These are phyloP conservation scores for Scyliorhinus canicula DNA, from an alignment of 2,797 vertebrate species.

Conservation along the genomic window DNA sequence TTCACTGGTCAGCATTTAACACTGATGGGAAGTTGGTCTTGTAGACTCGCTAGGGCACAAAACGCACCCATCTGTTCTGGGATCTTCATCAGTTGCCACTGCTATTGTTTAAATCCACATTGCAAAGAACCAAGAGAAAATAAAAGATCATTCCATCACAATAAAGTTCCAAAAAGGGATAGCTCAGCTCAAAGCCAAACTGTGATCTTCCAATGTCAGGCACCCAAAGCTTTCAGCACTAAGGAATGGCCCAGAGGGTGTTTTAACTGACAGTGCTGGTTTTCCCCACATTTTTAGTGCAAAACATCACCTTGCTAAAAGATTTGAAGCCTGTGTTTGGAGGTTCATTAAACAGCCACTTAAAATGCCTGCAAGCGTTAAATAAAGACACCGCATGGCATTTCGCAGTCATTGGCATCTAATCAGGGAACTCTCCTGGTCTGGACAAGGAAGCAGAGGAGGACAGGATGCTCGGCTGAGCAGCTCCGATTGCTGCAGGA, in stretches of 20 bases:
- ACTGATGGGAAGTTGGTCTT: not conserved
- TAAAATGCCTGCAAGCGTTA: not conserved
- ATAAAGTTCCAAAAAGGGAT: not conserved
- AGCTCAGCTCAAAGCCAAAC: not conserved
- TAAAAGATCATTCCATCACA: not conserved
- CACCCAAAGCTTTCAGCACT: not conserved
- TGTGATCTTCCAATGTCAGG: not conserved
- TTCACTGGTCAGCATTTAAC: not conserved
- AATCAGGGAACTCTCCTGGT: too few species aligned
- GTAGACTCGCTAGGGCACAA: not conserved
- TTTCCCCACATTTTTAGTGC: not conserved
- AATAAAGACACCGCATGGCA: not conserved
- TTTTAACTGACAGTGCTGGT: not conserved
- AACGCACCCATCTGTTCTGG: not conserved
- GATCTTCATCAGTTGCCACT: constrained; percentile 1
- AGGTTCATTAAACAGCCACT: not conserved
- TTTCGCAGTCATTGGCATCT: not conserved
- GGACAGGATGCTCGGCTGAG: too few species aligned
- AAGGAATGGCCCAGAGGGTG: not conserved
- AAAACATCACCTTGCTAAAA: not conserved
- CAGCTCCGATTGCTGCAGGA: too few species aligned
- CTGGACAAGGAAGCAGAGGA: not conserved
- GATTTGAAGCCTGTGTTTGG: not conserved
- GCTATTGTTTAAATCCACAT: not conserved
- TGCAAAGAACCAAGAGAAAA: not conserved